Evolutionary conservation across 1,140 invertebrate genomes (phyloP).

Genomic region (Chironomus striatipennis): DNA sequence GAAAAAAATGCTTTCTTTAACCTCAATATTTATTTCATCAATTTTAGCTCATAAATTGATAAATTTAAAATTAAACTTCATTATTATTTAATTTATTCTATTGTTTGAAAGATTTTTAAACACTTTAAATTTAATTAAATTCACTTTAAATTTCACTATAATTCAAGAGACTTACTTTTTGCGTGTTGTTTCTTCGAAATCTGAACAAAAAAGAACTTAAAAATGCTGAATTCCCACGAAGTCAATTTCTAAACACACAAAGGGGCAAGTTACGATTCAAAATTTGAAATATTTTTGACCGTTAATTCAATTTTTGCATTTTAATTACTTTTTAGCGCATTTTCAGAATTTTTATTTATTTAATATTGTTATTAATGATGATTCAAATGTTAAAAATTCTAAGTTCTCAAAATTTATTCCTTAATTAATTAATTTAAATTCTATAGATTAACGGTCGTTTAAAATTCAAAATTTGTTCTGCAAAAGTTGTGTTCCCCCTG

Average conservation of each 20-base stretch:
- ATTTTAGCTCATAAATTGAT: not conserved
- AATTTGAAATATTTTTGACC: too few species aligned
- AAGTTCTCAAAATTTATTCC: too few species aligned
- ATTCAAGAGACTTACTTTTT: not conserved
- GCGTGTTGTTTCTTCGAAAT: not conserved
- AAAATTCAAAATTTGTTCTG: too few species aligned
- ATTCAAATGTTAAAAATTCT: too few species aligned
- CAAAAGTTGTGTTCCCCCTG: too few species aligned
- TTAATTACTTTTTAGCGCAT: not conserved
- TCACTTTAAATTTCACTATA: not conserved
- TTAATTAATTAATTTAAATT: too few species aligned
- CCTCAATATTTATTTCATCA: not conserved
- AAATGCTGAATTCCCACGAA: too few species aligned
- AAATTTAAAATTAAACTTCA: not conserved
- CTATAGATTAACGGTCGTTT: too few species aligned
- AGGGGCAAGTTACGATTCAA: not conserved
- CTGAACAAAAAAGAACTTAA: not conserved
- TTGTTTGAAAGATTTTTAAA: not conserved
- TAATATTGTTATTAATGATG: too few species aligned
- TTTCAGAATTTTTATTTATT: too few species aligned
- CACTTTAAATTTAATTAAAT: not conserved
- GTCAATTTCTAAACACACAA: too few species aligned
- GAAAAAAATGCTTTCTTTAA: conserved; percentile 3
- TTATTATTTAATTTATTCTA: not conserved
- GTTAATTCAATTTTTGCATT: not conserved